Percentiles rank a stretch among this genome's conserved stretches.
Evolutionary conservation across 2,797 vertebrate species (phyloP).

Genomic region (Gadopsis bispinosus): DNA sequence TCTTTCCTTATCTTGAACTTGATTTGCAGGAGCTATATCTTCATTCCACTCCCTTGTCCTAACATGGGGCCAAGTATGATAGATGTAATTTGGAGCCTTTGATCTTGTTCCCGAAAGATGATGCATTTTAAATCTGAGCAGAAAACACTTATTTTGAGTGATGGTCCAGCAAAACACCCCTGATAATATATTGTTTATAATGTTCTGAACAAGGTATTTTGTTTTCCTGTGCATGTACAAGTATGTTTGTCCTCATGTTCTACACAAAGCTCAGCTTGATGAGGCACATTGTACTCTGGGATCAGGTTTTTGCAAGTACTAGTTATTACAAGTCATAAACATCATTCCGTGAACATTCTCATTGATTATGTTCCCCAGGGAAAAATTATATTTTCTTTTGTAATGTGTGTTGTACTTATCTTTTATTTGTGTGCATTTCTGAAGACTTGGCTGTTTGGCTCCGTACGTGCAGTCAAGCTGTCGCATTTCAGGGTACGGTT

Average conservation of each 20-base stretch:
- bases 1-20: conserved; percentile 57
- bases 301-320: conserved; percentile 44
- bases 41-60: conserved; percentile 60
- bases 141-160: conserved; percentile 49
- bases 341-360: conserved; percentile 41
- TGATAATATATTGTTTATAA: conserved; percentile 26
- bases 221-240: conserved; percentile 10
- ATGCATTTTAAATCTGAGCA: conserved; percentile 44
- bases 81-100: conserved; percentile 55
- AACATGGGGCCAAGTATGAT: conserved; percentile 50
- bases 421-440: conserved; percentile 72
- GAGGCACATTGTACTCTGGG: conserved; percentile 13
- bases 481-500: conserved; percentile 95
- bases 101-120: conserved; percentile 46
- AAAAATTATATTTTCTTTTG: conserved; percentile 51
- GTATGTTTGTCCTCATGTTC: conserved; percentile 37
- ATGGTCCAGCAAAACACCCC: conserved; percentile 18
- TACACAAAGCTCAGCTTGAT: conserved; percentile 19
- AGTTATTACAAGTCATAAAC: conserved; percentile 54
- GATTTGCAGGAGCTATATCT: conserved; percentile 58
- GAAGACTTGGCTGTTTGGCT: conserved; percentile 61
- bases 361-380: conserved; percentile 74
- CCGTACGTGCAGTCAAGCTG: conserved; percentile 85
- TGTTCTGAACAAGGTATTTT: conserved; percentile 3
- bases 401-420: conserved; percentile 73